Base-by-base conservation (phyloP, 2,113 vertebrate species). In the Chrysochloris asiatica region DNA sequence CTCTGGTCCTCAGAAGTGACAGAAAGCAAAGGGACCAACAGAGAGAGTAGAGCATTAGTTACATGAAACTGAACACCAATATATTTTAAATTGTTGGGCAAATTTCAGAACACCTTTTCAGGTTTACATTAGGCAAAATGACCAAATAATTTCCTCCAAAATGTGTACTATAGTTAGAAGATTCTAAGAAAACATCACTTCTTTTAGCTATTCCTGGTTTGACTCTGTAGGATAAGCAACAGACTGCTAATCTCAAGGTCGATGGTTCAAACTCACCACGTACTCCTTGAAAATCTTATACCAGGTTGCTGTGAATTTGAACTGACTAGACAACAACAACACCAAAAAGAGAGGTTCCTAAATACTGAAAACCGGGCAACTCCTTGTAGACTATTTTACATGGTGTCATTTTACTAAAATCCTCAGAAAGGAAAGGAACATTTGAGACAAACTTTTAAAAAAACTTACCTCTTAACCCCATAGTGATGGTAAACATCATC, bases 41-140 rank as follows among this genome's bases (percentile, higher is more conserved):
- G 91, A 86, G 71, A 94, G 91, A 92, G 52, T 19, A 43, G 54
- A 86, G 61, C 45, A 90, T 96, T 96, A 94, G 86, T 93, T 88
- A 96, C 77, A 52, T 12, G 0, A 41, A 89, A 90, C 45, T 89
- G 83, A 95, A 75, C 76, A 90, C 26, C 45, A 72, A 93, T 38
- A 3, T 67, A 85, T 83, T 97, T 90, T 48, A 82, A 84, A 71
- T 93, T 79, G 22, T 17, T 86, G 48, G 54, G 84, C 33, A 21
- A 79, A 88, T 59, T 94, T 89, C 77, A 94, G 91, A 77, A 47
- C 84, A 89, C 9, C 4, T 76, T 93, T 95, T 88, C 56, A 78
- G 41, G 48, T 88, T 72, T 77, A n/a, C 92, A 95, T 95, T 96
- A 95, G 50, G 77, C 90, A 59, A 96, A 94, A 95, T 72, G 67